Evolutionary conservation across 1,140 invertebrate species (phyloP).

Genomic region (Temnothorax nylanderi): DNA sequence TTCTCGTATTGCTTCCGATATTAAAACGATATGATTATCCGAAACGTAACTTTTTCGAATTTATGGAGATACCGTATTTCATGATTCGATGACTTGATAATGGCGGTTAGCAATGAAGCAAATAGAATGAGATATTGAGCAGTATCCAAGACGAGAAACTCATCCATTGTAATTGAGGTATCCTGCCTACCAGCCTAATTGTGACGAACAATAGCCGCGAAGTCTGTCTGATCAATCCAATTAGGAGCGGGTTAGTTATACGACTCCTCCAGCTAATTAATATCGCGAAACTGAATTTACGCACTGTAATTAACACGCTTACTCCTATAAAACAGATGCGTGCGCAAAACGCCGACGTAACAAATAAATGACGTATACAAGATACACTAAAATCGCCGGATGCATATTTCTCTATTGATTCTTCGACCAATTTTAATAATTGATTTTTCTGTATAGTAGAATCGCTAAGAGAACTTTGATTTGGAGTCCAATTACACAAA

Average conservation of each 20-base stretch:
- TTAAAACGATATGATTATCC: background rate
- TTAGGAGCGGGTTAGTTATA: constrained; percentile 43
- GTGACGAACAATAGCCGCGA: constrained; percentile 39
- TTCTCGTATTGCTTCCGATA: background rate
- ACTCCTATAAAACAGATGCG: background rate
- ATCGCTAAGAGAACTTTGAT: background rate
- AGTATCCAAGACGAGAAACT: constrained; percentile 32
- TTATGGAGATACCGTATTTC: background rate
- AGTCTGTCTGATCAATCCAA: constrained; percentile 42
- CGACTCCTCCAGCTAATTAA: constrained; percentile 30
- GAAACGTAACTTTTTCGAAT: background rate
- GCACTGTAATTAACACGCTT: background rate
- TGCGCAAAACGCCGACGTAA: background rate
- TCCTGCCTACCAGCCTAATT: constrained; percentile 3
- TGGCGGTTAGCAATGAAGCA: background rate
- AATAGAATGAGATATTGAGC: background rate
- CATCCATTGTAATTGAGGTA: constrained; percentile 15
- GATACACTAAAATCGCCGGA: background rate
- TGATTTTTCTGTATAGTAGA: background rate
- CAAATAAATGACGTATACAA: background rate
- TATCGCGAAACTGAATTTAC: constrained; percentile 1
- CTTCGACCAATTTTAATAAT: background rate
- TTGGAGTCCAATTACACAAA: background rate
- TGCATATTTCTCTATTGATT: background rate
- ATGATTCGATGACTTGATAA: background rate